Percentiles rank a stretch among this genome's conserved stretches.
Conservation (phyloP, 2,797 vertebrate genomes). For the Alca torda region DNA sequence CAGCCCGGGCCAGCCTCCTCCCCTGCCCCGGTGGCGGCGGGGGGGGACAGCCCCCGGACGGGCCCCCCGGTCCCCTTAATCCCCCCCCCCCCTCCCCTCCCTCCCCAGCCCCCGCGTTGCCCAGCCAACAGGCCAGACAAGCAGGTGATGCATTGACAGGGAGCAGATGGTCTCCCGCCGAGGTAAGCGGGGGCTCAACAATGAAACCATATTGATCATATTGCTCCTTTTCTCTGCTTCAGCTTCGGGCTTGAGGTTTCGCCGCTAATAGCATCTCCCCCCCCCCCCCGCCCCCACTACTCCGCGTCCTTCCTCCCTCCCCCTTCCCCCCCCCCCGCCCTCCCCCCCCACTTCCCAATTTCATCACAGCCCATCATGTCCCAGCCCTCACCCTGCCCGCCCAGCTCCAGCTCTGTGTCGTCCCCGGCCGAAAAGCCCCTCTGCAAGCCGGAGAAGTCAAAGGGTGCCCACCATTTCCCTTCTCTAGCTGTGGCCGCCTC, state of each 20-base stretch:
- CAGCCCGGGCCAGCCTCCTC: background rate
- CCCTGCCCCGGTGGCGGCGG: background rate
- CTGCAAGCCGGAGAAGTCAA: background rate
- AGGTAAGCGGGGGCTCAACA: conserved; percentile 92
- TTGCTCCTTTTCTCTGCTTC: conserved; percentile 80
- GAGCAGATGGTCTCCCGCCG: conserved; percentile 98
- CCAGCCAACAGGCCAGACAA: conserved; percentile 90
- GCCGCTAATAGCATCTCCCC: conserved; percentile 31
- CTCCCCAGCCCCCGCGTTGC: conserved; percentile 81
- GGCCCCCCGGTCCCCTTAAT: conserved; percentile 79
- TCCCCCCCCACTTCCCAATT: background rate
- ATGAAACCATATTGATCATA: conserved; percentile 91
- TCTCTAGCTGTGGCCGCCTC: background rate
- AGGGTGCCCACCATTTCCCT: background rate
- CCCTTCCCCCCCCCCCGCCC: background rate
- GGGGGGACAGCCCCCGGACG: background rate
- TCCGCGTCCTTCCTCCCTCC: background rate
- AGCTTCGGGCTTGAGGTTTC: conserved; percentile 64
- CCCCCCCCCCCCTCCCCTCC: conserved; percentile 66
- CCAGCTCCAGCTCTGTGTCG: background rate
- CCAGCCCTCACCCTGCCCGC: background rate
- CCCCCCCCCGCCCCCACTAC: background rate
- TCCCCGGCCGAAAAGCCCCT: background rate
- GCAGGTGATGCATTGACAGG: conserved; percentile 99
- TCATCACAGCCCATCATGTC: background rate